Evolutionary conservation across 2,888 invertebrate species (phyloP).

Genomic region (Barypeithes pellucidus): DNA sequence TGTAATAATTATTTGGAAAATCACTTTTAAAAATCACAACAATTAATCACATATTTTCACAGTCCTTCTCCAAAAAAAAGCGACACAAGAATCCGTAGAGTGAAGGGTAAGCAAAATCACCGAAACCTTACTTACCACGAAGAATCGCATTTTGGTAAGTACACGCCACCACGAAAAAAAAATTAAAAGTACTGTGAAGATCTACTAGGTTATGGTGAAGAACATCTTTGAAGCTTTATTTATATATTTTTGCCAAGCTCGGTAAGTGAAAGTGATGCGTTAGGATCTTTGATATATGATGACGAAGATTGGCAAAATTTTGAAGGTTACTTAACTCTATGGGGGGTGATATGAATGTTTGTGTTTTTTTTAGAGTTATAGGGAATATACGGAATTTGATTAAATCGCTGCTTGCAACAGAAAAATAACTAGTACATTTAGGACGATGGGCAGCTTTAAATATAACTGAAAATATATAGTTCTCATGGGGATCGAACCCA

Average conservation of each 20-base stretch:
- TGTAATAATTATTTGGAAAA: background rate
- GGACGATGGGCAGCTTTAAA: too few relatives aligned
- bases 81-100: background rate
- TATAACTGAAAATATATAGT: too few relatives aligned
- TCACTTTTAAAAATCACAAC: background rate
- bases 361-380: too few relatives aligned
- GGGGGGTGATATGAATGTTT: background rate
- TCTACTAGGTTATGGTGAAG: constrained; percentile 43
- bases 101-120: constrained; percentile 7
- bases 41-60: too few relatives aligned
- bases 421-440: too few relatives aligned
- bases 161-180: constrained; percentile 20
- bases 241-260: constrained; percentile 44
- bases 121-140: constrained; percentile 40
- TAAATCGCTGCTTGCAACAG: too few relatives aligned
- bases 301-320: constrained; percentile 40
- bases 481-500: too few relatives aligned
- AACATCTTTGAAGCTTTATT: constrained; percentile 47
- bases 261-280: constrained; percentile 44
- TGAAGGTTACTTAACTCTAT: constrained; percentile 38
- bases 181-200: constrained; percentile 41
- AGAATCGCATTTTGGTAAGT: constrained; percentile 36
- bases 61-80: background rate
- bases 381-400: too few relatives aligned
- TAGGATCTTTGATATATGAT: constrained; percentile 31